Evolutionary conservation across 2,797 vertebrate genomes (phyloP), one percentile per base, ranked within the genome.

Genomic region (Catostomus latipinnis): DNA sequence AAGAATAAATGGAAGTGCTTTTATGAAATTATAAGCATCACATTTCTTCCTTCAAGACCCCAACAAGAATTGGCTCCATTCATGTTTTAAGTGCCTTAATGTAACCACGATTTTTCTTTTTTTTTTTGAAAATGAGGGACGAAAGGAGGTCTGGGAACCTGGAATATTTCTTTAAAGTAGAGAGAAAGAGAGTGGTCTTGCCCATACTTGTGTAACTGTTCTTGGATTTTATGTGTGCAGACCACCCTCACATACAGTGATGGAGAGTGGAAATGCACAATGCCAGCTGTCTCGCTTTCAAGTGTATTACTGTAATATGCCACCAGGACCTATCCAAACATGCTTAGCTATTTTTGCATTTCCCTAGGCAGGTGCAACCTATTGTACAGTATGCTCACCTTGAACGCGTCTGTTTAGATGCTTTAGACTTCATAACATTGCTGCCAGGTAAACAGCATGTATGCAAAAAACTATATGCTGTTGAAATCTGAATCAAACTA

Each of bases 281-380:
- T 67, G 57, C 63, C 48, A 34, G 34, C 34, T 4, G 34, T 34
- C 34, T 34, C 34, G 34, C 34, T 34, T 34, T 34, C 34, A 34
- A 34, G 34, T 34, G 34, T 74, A 34, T 61, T 69, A 66, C 16
- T 13, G 16, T 71, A 62, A 65, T 75, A 69, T 71, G 86, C 83
- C 86, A 83, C 86, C 75, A 87, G 85, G 85, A 80, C 83, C 87
- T 58, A 84, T 82, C 86, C 88, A 89, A 88, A 91, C 87, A 22
- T 89, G 86, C 86, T 90, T 83, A 87, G 89, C 91, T 89, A 87
- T 89, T 92, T 88, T 83, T 87, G 86, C 75, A 52, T 81, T 80
- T 86, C 87, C 89, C 82, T 81, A 70, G 87, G 89, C 84, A 3
- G 79, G 62, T 46, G 69, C 58, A 74, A 81, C 84, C 85, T 89